These are phyloP conservation scores for Agriopis leucophaearia DNA, from an alignment of 2,888 invertebrate species.

Conservation along the genomic window DNA sequence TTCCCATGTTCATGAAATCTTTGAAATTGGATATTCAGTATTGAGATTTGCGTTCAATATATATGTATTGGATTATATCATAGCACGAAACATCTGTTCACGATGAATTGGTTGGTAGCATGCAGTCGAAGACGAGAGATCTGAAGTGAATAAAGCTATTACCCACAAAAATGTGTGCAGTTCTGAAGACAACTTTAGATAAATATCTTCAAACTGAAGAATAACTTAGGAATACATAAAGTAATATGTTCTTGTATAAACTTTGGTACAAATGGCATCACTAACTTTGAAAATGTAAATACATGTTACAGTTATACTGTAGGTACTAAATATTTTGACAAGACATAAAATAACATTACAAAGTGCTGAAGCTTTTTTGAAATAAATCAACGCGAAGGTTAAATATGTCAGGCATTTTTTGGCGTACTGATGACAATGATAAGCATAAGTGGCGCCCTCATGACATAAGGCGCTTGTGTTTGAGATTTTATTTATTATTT, in stretches of 20 bases:
- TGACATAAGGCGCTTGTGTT: too few species aligned
- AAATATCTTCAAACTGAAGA: background rate
- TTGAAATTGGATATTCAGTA: slow-evolving; percentile 40
- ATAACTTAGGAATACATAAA: background rate
- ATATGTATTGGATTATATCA: slow-evolving; percentile 37
- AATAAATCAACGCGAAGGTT: too few species aligned
- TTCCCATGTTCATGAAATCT: slow-evolving; percentile 25
- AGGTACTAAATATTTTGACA: too few species aligned
- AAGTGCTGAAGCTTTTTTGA: too few species aligned
- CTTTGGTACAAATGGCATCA: too few species aligned
- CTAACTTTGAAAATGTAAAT: too few species aligned
- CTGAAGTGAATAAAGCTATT: slow-evolving; percentile 4
- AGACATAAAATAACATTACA: too few species aligned
- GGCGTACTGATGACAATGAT: too few species aligned
- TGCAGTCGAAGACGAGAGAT: background rate
- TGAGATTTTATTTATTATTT: too few species aligned
- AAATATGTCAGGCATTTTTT: too few species aligned
- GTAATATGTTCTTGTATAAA: background rate
- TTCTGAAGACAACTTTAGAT: background rate
- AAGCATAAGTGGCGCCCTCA: too few species aligned
- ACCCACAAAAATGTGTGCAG: background rate
- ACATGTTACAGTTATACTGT: too few species aligned
- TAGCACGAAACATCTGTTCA: slow-evolving; percentile 40
- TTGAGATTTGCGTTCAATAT: slow-evolving; percentile 31
- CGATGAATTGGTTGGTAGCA: slow-evolving; percentile 27